Conservation (phyloP, 2,797 vertebrate species). For the Strix occidentalis region DNA sequence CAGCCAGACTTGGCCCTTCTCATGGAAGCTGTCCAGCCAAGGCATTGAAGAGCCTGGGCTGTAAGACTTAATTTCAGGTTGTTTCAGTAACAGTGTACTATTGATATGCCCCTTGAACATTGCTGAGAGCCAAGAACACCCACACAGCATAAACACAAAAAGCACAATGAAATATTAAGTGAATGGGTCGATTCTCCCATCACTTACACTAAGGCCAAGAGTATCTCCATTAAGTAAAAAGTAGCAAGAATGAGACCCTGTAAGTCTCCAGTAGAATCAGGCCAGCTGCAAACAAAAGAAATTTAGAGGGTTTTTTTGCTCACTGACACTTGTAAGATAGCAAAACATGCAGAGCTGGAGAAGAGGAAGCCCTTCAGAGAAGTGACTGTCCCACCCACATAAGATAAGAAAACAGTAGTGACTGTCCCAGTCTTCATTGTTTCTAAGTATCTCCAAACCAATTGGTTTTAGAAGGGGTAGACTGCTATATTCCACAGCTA, state of each 20-base stretch:
- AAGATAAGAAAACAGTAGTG: not conserved
- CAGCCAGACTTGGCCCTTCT: not conserved
- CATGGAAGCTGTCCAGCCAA: not conserved
- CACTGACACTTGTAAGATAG: not conserved
- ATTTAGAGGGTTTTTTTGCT: not conserved
- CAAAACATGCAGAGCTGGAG: not conserved
- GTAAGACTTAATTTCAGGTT: slow-evolving; percentile 1
- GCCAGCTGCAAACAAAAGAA: not conserved
- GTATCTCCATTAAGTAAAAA: not conserved
- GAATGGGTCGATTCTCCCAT: not conserved
- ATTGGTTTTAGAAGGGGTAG: not conserved
- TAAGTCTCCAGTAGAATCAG: not conserved
- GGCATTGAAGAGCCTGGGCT: not conserved
- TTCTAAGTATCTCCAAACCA: not conserved
- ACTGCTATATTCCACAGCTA: not conserved
- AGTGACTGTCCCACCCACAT: not conserved
- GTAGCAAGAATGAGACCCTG: not conserved
- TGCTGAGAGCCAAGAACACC: slow-evolving; percentile 9
- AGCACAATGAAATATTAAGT: slow-evolving; percentile 1
- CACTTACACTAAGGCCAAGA: not conserved
- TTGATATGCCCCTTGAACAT: slow-evolving; percentile 16
- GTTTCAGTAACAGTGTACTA: slow-evolving; percentile 20
- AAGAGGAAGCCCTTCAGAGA: not conserved
- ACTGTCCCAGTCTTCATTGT: not conserved
- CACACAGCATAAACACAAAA: not conserved